Evolutionary conservation across 2,888 invertebrate genomes (phyloP).

Genomic region (Himalopsyche anomala): DNA sequence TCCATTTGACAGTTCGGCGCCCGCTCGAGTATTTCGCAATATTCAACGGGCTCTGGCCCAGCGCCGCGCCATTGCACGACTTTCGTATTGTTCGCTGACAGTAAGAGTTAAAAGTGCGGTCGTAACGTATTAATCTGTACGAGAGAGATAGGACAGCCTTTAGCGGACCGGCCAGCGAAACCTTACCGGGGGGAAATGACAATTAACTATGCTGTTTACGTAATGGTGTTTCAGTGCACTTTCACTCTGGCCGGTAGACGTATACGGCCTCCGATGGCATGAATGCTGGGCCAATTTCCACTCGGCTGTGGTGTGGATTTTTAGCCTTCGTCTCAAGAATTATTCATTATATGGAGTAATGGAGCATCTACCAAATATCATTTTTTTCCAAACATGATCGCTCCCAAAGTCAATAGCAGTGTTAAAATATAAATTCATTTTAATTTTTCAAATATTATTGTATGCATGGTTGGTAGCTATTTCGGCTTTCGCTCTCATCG

Average conservation of each 20-base stretch:
- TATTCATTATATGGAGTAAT: too few relatives aligned
- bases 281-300: too few relatives aligned
- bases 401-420: too few relatives aligned
- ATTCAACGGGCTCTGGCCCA: background rate
- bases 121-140: background rate
- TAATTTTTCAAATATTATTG: too few relatives aligned
- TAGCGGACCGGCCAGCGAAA: background rate
- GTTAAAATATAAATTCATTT: too few relatives aligned
- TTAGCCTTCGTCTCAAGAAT: too few relatives aligned
- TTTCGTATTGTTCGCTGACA: conserved; percentile 21
- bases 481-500: too few relatives aligned
- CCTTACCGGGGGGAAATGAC: conserved; percentile 18
- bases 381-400: too few relatives aligned
- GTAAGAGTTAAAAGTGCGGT: background rate
- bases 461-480: too few relatives aligned
- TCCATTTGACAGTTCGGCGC: conserved; percentile 18
- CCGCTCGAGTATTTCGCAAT: background rate
- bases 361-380: too few relatives aligned
- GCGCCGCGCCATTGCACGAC: background rate
- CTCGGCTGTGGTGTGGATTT: too few relatives aligned
- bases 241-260: conserved; percentile 8
- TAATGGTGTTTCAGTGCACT: background rate
- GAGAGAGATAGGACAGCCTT: background rate
- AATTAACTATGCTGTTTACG: background rate
- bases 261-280: background rate